phyloP scores from a whole-genome alignment of 2,797 vertebrate species.

The Hydrophis major region DNA sequence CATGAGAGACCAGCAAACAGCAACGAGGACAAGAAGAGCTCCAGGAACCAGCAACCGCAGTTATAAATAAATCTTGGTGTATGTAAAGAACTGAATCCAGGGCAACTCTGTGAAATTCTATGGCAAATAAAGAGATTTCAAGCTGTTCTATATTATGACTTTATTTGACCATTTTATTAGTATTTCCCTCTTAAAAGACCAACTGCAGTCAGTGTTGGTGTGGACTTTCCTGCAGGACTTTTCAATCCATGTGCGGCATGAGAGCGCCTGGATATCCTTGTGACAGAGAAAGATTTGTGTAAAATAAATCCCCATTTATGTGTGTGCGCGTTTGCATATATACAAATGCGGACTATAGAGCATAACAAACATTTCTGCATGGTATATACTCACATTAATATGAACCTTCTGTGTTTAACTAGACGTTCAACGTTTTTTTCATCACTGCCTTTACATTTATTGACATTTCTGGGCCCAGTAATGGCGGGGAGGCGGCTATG shows the following conservation, averaged over 20 bases:
- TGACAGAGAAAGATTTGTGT: background rate
- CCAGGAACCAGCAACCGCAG: background rate
- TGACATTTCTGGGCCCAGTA: conserved; percentile 69
- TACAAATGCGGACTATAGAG: background rate
- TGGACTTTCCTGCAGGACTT: conserved; percentile 25
- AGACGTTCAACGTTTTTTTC: conserved; percentile 59
- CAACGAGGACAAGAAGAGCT: background rate
- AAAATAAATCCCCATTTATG: background rate
- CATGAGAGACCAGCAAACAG: background rate
- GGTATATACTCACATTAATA: conserved; percentile 28
- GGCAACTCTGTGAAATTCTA: conserved; percentile 70
- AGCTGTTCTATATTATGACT: conserved; percentile 75
- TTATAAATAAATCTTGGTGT: conserved; percentile 49
- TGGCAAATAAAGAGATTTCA: conserved; percentile 77
- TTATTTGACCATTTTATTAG: conserved; percentile 76
- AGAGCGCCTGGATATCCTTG: background rate
- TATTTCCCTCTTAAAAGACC: conserved; percentile 67
- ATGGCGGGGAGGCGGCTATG: background rate
- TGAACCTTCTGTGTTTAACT: conserved; percentile 53
- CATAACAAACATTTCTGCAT: background rate
- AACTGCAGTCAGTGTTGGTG: conserved; percentile 58
- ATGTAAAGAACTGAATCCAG: conserved; percentile 63
- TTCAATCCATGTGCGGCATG: background rate
- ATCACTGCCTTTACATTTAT: conserved; percentile 69
- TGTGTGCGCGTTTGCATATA: background rate